Conservation (phyloP, 2,888 invertebrate genomes). For the Epinotia bilunana region DNA sequence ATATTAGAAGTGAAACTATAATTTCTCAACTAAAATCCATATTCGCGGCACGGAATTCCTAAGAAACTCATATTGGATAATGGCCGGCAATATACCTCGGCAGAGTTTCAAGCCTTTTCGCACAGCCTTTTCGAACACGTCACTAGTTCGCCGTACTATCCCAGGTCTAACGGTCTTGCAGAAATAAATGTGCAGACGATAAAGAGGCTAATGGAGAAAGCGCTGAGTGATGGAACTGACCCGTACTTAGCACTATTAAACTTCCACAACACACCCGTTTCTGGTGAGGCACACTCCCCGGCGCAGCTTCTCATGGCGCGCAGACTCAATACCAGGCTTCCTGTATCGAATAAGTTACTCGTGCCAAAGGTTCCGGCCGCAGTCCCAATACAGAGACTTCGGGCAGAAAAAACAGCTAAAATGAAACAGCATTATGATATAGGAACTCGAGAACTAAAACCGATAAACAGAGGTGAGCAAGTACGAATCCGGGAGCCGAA, state of each 20-base stretch:
- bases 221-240: not conserved
- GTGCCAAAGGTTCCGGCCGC: not conserved
- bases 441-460: no score
- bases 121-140: conserved; percentile 25
- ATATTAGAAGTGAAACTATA: conserved; percentile 2
- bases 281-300: conserved; percentile 34
- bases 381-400: no score
- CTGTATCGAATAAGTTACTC: not conserved
- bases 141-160: conserved; percentile 36
- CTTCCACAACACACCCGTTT: conserved; percentile 37
- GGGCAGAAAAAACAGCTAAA: no score
- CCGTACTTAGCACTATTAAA: conserved; percentile 11
- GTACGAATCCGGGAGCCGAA: no score
- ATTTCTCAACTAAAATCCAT: conserved; percentile 26
- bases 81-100: conserved; percentile 21
- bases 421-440: no score
- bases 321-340: conserved; percentile 25
- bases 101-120: conserved; percentile 26
- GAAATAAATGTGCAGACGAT: conserved; percentile 35
- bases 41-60: conserved; percentile 37
- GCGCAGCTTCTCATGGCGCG: conserved; percentile 40
- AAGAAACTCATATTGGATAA: conserved; percentile 27
- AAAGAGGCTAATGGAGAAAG: conserved; percentile 30
- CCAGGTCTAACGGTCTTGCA: conserved; percentile 35
- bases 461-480: no score